Evolutionary conservation across 2,888 invertebrate species (phyloP), one percentile per base, ranked within the genome.

Genomic region (Timandra comae): DNA sequence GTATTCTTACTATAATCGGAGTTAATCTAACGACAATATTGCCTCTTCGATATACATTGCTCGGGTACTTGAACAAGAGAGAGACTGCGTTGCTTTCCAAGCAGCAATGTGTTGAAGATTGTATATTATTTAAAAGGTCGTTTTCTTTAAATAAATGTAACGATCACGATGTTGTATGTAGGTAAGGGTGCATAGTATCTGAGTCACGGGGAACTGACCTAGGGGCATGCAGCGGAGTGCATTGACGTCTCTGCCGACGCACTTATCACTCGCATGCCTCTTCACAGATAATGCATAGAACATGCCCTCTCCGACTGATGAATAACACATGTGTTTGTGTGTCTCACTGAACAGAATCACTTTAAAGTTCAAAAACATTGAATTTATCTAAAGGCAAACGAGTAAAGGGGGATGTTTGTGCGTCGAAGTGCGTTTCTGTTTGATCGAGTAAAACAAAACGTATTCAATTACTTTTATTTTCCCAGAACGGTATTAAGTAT

Each of bases 121-220:
- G 3, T n/a, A 8, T 12, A 21, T 12, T 19, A 10, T 8, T 16
- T 8, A 20, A 16, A 24, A 27, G 13, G 9, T 27, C 25, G 16
- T 26, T 25, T 30, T 41, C 36, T n/a, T n/a, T 44, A 51, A 52
- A 56, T 72, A 47, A 55, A 64, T 60, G 65, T 56, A 47, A 51
- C 62, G 64, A 70, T 73, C 76, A 69, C 72, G 72, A 74, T 69
- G 74, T 60, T 56, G 54, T 72, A 61, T 68, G 61, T 69, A 68
- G 56, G 72, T 84, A 84, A 85, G 82, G 81, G 84, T 82, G 81
- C 76, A 80, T 68, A 63, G 61, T 57, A 75, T 65, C 73, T 81
- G 79, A 82, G 60, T 84, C 81, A 81, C 72, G 73, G 84, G 81
- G 84, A 84, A 85, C 85, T 85, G 85, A 84, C 85, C 85, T 85